Evolutionary conservation across 2,113 vertebrate species (phyloP), one percentile per base, ranked within the genome.

Genomic region (Notarius lentiginosus): DNA sequence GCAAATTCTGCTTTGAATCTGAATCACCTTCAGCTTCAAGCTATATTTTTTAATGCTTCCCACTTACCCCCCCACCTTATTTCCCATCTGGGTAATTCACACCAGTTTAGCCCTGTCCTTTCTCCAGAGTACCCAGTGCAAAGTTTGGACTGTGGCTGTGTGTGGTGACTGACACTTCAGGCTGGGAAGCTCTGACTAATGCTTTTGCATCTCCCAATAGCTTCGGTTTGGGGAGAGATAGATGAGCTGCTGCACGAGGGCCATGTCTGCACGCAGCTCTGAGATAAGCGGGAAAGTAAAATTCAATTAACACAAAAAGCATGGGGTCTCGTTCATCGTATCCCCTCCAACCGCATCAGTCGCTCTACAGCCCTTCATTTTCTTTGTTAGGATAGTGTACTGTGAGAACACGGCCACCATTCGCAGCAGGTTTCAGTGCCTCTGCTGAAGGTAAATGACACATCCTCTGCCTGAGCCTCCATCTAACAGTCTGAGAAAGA

Each of bases 221-320:
- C 88, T 15, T 0, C 20, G 91, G 86, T 88, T 88, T 80, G 80
- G 84, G 81, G 0, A 91, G 87, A 89, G 91, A 87, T 85, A 82
- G 85, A 90, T 88, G 93, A 89, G 86, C 89, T 77, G 27, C 92
- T 86, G 87, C 80, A 90, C 88, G 79, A 92, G 91, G 92, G 89
- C 88, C 89, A 68, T 3, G 91, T 89, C 91, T 89, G 93, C 88
- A 92, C 94, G 91, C 91, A 88, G 88, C 92, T 86, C 76, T 77
- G 91, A 92, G 94, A 94, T 94, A 95, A 94, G 91, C n/a, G 91
- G 82, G 12, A 90, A 87, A 89, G 84, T 86, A 89, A 92, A 93
- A 94, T 94, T 93, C 91, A 94, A 95, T 95, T 94, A 95, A 91
- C 87, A 89, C 90, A 90, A 91, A 87, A 91, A 82, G 49, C 80